Base-by-base conservation (phyloP, 2,113 vertebrate genomes). In the Canis aureus region DNA sequence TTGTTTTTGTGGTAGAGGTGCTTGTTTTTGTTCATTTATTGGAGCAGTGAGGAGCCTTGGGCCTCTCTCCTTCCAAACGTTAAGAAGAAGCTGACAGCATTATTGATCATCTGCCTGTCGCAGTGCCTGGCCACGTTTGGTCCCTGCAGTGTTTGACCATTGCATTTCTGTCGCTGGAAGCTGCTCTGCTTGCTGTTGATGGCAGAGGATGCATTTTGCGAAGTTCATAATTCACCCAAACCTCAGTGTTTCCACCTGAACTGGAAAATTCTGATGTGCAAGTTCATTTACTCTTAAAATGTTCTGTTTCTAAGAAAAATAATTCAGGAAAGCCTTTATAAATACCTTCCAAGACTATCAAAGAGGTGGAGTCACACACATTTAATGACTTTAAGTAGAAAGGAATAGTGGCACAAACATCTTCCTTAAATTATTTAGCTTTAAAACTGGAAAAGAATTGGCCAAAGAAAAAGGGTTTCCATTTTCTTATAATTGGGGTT, bases 231-330 rank as follows among this genome's bases (percentile, higher is more conserved):
- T 67, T 97, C 76, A 76, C 57, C 57, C 13, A 90, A 80, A 60
- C 32, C 64, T 71, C 35, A 60, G 12, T 15, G 5, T 92, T 94
- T 84, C 87, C 73, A 59, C 62, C 17, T 88, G 49, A 91, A 91
- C 64, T 82, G 49, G 49, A 89, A 92, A 98, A 53, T 91, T 96
- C 43, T 25, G n/a, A 92, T 59, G 76, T 81, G 83, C 51, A 93
- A 59, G 29, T 89, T 92, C 89, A 88, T 94, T 92, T 93, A 89
- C 59, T 81, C 57, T 81, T 92, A 96, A 90, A 91, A 82, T 20
- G 32, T 59, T 95, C 89, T 69, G 17, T 93, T 92, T 84, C 66
- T 93, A 96, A 92, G 69, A 76, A 67, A 81, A 80, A 74, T 3
- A 8, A 3, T 20, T 57, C 73, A 96, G 79, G 29, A 95, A 93